These are phyloP conservation scores for Salarias fasciatus DNA, from an alignment of 2,797 vertebrate genomes.

Conservation along the genomic window DNA sequence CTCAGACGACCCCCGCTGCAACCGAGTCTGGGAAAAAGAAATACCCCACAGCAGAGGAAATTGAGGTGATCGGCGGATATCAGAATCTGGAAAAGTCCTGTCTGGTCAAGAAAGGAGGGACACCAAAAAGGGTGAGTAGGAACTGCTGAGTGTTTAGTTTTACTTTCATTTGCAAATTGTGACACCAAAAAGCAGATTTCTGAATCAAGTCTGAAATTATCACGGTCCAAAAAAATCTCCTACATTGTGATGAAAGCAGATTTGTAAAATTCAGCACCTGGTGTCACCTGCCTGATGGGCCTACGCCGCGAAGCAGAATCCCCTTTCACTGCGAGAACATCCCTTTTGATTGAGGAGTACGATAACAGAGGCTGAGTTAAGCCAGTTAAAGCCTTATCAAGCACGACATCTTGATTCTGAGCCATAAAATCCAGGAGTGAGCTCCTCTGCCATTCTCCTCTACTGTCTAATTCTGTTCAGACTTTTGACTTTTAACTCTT, in stretches of 20 bases:
- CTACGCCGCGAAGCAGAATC: slow-evolving; percentile 35
- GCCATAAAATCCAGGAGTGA: slow-evolving; percentile 61
- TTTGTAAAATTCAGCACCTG: slow-evolving; percentile 1
- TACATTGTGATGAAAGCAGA: too few species aligned
- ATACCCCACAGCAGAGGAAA: slow-evolving; percentile 91
- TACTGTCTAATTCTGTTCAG: slow-evolving; percentile 19
- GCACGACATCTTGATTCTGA: slow-evolving; percentile 79
- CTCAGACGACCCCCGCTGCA: slow-evolving; percentile 23
- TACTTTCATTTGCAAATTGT: background rate
- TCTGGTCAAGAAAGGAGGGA: slow-evolving; percentile 83
- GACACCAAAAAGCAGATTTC: too few species aligned
- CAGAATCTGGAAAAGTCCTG: slow-evolving; percentile 89
- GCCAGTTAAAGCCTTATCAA: slow-evolving; percentile 80
- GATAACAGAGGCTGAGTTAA: slow-evolving; percentile 66
- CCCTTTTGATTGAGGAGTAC: slow-evolving; percentile 67
- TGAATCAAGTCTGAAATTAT: too few species aligned
- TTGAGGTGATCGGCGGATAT: slow-evolving; percentile 93
- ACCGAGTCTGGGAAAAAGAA: slow-evolving; percentile 81
- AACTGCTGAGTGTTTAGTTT: background rate
- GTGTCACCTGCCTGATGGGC: slow-evolving; percentile 24
- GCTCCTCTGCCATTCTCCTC: slow-evolving; percentile 57
- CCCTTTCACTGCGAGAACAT: slow-evolving; percentile 72
- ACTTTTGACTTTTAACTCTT: slow-evolving; percentile 39
- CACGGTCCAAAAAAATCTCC: too few species aligned
- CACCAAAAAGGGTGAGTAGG: slow-evolving; percentile 86